Conservation (phyloP, 2,113 vertebrate species). For the Marmota flaviventris region DNA sequence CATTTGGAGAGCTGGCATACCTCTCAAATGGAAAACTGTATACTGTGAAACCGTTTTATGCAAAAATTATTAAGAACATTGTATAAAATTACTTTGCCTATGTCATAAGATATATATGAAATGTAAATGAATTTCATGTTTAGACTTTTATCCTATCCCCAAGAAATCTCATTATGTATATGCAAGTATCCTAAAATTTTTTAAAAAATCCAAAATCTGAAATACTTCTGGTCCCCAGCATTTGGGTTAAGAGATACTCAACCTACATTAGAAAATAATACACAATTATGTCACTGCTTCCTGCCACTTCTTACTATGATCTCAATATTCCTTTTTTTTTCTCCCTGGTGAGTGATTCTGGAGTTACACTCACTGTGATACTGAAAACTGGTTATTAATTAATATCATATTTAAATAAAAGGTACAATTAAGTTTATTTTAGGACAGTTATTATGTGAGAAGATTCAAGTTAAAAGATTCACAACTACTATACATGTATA, state of each 20-base stretch:
- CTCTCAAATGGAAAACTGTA: background rate
- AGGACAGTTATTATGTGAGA: background rate
- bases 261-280: background rate
- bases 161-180: background rate
- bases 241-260: background rate
- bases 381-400: conserved; percentile 45
- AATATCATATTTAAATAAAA: conserved; percentile 20
- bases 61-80: background rate
- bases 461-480: conserved; percentile 13
- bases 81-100: background rate
- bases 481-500: background rate
- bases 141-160: background rate
- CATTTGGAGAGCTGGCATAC: background rate
- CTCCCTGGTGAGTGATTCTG: background rate
- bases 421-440: conserved; percentile 27
- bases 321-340: background rate
- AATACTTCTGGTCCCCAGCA: background rate
- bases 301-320: background rate
- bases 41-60: background rate
- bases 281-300: conserved; percentile 25
- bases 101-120: background rate
- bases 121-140: background rate
- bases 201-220: background rate
- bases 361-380: background rate
- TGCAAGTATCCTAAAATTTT: background rate